Evolutionary conservation across 2,888 invertebrate species (phyloP).

Genomic region (Alviniconcha strummeri): DNA sequence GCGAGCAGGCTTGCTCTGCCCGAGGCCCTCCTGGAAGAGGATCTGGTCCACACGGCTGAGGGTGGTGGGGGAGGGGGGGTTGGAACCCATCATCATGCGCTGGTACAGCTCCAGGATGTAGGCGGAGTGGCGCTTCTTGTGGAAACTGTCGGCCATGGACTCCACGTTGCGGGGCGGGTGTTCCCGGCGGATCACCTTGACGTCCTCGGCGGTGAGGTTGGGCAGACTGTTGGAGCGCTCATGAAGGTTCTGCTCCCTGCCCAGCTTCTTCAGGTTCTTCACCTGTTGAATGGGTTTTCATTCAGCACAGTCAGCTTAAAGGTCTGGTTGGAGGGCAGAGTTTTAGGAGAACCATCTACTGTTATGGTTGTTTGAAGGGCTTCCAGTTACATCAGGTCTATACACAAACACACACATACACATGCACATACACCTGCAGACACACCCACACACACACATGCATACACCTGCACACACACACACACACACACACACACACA

Average conservation of each 20-base stretch:
- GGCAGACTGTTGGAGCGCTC: slow-evolving; percentile 61
- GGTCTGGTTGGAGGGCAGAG: slow-evolving; percentile 44
- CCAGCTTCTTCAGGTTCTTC: slow-evolving; percentile 52
- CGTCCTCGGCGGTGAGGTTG: slow-evolving; percentile 49
- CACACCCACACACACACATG: background rate
- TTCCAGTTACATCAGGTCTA: background rate
- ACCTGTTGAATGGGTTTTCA: slow-evolving; percentile 42
- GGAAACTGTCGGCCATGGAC: slow-evolving; percentile 58
- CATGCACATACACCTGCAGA: background rate
- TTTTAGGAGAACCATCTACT: background rate
- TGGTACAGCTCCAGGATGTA: slow-evolving; percentile 65
- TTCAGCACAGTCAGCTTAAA: slow-evolving; percentile 40
- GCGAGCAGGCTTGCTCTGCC: no score
- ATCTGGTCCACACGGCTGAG: slow-evolving; percentile 61
- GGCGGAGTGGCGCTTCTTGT: slow-evolving; percentile 60
- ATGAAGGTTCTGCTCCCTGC: slow-evolving; percentile 50
- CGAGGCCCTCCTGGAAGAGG: slow-evolving; percentile 47
- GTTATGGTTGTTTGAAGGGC: no score
- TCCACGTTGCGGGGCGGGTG: slow-evolving; percentile 31
- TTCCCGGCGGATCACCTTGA: slow-evolving; percentile 12
- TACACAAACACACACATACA: background rate
- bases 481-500: background rate
- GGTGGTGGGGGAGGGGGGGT: slow-evolving; percentile 62
- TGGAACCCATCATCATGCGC: slow-evolving; percentile 58
- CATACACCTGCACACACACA: background rate